These are phyloP conservation scores for Intellagama lesueurii DNA, from an alignment of 2,797 vertebrate species.

Conservation along the genomic window DNA sequence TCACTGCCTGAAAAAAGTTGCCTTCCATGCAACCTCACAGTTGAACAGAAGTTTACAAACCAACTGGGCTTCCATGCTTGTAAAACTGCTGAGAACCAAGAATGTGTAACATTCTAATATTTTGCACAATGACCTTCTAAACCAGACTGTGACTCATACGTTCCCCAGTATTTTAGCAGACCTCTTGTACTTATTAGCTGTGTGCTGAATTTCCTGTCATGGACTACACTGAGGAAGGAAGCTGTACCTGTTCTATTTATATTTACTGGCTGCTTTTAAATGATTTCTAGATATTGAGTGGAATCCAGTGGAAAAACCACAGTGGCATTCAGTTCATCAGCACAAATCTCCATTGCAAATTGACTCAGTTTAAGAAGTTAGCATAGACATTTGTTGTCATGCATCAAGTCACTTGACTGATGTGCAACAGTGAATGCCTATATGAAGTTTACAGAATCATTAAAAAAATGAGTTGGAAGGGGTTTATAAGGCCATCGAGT, in stretches of 20 bases:
- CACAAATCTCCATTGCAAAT: too few relatives aligned
- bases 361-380: too few relatives aligned
- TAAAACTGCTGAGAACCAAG: slow-evolving; percentile 7
- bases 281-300: background rate
- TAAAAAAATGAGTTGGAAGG: too few relatives aligned
- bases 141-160: background rate
- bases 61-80: slow-evolving; percentile 34
- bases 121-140: background rate
- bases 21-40: slow-evolving; percentile 16
- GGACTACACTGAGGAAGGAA: background rate
- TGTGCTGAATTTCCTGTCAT: background rate
- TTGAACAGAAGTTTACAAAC: background rate
- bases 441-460: too few relatives aligned
- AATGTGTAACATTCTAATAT: background rate
- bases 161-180: background rate
- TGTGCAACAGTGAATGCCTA: too few relatives aligned
- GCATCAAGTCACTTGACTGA: too few relatives aligned
- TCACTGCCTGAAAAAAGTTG: slow-evolving; percentile 12
- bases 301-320: too few relatives aligned
- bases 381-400: too few relatives aligned
- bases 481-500: too few relatives aligned
- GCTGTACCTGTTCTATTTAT: background rate
- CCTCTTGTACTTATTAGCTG: background rate
- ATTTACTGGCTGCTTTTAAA: background rate
- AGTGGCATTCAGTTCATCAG: too few relatives aligned